These are phyloP conservation scores for Proteles cristata DNA, from an alignment of 2,113 vertebrate species.

Conservation along the genomic window DNA sequence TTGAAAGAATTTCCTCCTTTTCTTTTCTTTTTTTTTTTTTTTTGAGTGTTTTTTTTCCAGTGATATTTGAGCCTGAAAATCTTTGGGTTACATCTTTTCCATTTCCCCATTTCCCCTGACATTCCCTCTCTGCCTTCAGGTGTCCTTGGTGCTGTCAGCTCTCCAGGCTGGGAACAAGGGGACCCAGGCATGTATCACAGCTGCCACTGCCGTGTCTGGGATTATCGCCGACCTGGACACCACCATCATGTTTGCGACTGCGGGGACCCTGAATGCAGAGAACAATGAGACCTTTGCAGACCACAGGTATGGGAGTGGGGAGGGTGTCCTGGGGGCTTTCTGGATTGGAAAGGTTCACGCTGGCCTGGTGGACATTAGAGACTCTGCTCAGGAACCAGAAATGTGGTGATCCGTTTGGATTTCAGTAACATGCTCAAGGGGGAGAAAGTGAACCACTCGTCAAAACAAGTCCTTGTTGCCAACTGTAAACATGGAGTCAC, in stretches of 20 bases:
- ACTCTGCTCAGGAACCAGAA: neutral
- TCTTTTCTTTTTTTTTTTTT: neutral
- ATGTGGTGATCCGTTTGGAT: neutral
- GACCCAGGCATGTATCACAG: slow-evolving; percentile 98
- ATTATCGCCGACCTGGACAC: slow-evolving; percentile 99
- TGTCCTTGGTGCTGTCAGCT: slow-evolving; percentile 96
- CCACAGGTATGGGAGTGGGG: slow-evolving; percentile 90
- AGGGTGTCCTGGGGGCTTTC: neutral
- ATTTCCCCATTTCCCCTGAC: neutral
- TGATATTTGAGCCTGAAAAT: neutral
- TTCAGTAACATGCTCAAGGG: neutral
- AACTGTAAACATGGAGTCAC: neutral
- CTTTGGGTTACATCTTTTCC: neutral
- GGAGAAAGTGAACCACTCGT: neutral
- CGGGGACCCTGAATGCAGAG: slow-evolving; percentile 96
- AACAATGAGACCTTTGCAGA: slow-evolving; percentile 98
- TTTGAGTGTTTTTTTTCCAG: too few relatives aligned
- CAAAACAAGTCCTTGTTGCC: neutral
- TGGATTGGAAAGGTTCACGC: neutral
- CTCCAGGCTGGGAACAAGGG: slow-evolving; percentile 99
- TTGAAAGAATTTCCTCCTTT: neutral
- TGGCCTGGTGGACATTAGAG: neutral
- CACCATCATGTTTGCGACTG: slow-evolving; percentile 99
- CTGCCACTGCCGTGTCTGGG: slow-evolving; percentile 95
- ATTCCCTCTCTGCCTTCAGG: slow-evolving; percentile 84